These are phyloP conservation scores for Penaeus vannamei DNA, from an alignment of 1,140 invertebrate species.

Conservation along the genomic window DNA sequence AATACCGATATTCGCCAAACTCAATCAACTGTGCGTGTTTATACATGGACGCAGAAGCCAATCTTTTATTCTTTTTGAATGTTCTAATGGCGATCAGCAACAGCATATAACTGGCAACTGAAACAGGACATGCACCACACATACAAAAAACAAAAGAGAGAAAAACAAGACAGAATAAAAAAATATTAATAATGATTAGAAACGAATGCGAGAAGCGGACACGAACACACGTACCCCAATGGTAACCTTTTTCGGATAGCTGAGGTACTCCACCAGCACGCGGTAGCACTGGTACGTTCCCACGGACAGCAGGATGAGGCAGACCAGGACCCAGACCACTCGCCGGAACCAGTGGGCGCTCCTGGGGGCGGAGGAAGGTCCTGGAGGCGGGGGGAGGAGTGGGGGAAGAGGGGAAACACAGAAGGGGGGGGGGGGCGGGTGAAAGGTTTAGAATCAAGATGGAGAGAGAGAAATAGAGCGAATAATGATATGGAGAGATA, in stretches of 20 bases:
- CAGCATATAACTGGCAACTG: no score
- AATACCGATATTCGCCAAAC: no score
- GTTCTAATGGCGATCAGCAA: no score
- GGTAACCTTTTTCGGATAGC: conserved; percentile 59
- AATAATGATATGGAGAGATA: no score
- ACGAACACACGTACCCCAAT: conserved; percentile 45
- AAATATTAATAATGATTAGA: no score
- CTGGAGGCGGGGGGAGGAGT: neutral
- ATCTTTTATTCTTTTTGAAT: no score
- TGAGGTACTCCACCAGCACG: conserved; percentile 50
- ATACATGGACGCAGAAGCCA: no score
- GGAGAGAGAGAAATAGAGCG: no score
- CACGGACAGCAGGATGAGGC: conserved; percentile 11
- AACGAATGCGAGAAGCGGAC: neutral
- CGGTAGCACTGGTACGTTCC: conserved; percentile 57
- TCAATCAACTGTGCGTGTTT: no score
- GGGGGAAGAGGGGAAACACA: neutral
- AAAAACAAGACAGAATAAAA: no score
- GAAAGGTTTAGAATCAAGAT: neutral
- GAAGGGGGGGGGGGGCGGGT: neutral
- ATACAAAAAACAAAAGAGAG: neutral
- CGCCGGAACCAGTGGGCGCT: neutral
- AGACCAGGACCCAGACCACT: conserved; percentile 31
- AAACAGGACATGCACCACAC: no score
- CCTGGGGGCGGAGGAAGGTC: neutral